Base-by-base conservation (phyloP, 2,797 vertebrate genomes). In the Discoglossus pictus region DNA sequence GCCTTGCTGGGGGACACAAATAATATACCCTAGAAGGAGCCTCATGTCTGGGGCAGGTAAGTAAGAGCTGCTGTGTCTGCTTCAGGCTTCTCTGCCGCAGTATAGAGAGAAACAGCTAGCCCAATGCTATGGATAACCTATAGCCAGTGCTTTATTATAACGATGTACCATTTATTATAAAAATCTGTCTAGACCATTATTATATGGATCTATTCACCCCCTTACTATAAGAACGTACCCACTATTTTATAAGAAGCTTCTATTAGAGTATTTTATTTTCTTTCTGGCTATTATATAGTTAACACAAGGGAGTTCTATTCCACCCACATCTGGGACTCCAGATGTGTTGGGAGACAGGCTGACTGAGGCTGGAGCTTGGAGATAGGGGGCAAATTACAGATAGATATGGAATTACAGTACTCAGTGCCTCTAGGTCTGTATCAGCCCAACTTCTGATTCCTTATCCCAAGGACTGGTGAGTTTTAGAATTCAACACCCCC, bases 341-440 rank as follows among this genome's bases (percentile, higher is more conserved):
- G 79, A 76, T 75, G 79, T 80, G 68, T 75, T 54, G 47, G 48
- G 62, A 65, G 56, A 68, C 43, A 72, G 59, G 38, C 74, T 61
- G 76, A 64, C 76, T 76, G 75, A 68, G 65, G 59, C 68, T 74
- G 1, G 72, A 34, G 56, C 51, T 55, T 60, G 54, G 42, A 31
- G 35, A 4, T 39, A 8, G 16, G 47, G 36, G 36, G 36, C 12
- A 31, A 31, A 44, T 38, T 47, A 42, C 40, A 50, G 59, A 60
- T 34, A 31, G 23, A 43, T 16, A 43, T 43, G 16, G 6, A 18
- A 4, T 4, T 43, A 43, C n/a, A 8, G 16, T 43, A 31, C 27
- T 8, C 27, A 8, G 27, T 31, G 27, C 16, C 6, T 15, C 43
- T 23, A 8, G 8, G 36, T 61, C 20, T 16, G n/a, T 15, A 44